Base-by-base conservation (phyloP, 1,140 invertebrate genomes). In the Heliconius melpomene region DNA sequence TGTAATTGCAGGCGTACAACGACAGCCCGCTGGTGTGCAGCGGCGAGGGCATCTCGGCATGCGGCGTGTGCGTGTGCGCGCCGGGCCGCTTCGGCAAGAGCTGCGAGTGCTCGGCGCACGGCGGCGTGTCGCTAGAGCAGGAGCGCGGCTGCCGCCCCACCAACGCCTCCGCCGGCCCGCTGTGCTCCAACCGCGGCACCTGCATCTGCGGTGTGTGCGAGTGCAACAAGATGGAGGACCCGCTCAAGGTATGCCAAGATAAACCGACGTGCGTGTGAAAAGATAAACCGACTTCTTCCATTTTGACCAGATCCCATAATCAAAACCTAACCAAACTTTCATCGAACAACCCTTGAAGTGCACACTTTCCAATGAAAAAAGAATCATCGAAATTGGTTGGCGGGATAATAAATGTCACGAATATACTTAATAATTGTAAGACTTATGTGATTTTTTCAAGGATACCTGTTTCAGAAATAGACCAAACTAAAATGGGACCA, bases 11-110 rank as follows among this genome's bases (percentile, higher is more conserved):
- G 92, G 91, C 91, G 32, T 94, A 90, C 88, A 85, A 90, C 86
- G 87, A 88, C 80, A 87, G 87, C 72, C 81, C 97, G 3, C 18
- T 87, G 0, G 89, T 96, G 74, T 98, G 98, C 90, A 96, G 94
- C 83, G 90, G 93, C 1, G 91, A 95, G 71, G 98, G 98, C 70
- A 96, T 96, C 8, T 95, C 96, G 2, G 97, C 97, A 88, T 99
- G 98, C 93, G 98, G 98, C 71, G 96, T 98, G 83, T 99, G 98
- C 89, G 95, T 97, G 80, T 99, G 98, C 93, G 93, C 97, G 80
- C 94, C 96, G 8, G 96, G 95, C 54, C 96, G 96, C 86, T 98
- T 98, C 90, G 98, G 98, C 72, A 96, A 97, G 85, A 95, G 95
- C 75, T 99, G 98, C 93, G 98, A 99, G 94, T 99, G 98, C 89